Evolutionary conservation across 2,797 vertebrate genomes (phyloP), one percentile per base, ranked within the genome.

Genomic region (Tangara arthus): DNA sequence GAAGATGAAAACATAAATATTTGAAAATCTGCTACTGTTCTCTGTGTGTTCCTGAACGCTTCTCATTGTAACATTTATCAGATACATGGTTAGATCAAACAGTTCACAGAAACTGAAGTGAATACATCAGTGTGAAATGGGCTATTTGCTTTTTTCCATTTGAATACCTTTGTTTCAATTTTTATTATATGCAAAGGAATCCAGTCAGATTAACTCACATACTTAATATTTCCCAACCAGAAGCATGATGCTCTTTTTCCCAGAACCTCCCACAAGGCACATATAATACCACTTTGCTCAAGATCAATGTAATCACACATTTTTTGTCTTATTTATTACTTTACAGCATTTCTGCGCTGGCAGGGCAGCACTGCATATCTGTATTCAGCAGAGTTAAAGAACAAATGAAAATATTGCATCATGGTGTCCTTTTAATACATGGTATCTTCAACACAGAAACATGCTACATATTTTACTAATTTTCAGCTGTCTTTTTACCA

Each of bases 31-130:
- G 50, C 46, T 92, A 52, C 64, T 71, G 32, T 93, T 91, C 47
- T 66, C 9, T 50, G 21, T 18, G 0, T 90, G 78, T 76, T 64
- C 52, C 35, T 87, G 55, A 94, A 28, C 30, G 53, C 17, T 94
- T 97, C 72, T 94, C 71, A 23, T 86, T 17, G 69, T 86, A 94
- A 77, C 88, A 85, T 96, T 97, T 97, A 89, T 63, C 66, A n/a
- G 65, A 55, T 87, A 47, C 87, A 9, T 59, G 56, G 34, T 65
- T 94, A 60, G 61, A 82, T 94, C 89, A 81, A 95, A 60, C 52
- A 95, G 28, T 15, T 80, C 4, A 2, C 35, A 94, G 85, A 82
- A 95, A n/a, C 17, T 44, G 70, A 95, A 95, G 64, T 77, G 23
- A 69, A 69, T 85, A 11, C 18, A 59, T 39, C 28, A 42, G 56